Percentiles rank a stretch among this genome's conserved stretches.
Evolutionary conservation across 2,113 vertebrate species (phyloP).

Genomic region (Willisornis vidua): DNA sequence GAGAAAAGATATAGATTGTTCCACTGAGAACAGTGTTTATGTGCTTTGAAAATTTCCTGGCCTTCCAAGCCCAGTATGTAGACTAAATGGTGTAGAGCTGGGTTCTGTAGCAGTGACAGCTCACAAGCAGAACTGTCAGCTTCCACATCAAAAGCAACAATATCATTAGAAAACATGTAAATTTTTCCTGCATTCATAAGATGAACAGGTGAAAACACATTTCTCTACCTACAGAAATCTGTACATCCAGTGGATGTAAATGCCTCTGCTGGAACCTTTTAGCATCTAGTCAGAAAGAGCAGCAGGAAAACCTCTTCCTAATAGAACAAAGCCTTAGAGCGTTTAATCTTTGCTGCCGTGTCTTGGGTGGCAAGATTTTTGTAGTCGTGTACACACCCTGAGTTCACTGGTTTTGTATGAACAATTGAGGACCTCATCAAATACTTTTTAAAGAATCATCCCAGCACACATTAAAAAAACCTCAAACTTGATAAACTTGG

Average conservation of each 20-base stretch:
- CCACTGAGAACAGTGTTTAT: not conserved
- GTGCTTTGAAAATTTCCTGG: not conserved
- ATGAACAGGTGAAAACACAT: not conserved
- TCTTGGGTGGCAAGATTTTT: not conserved
- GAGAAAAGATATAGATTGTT: not conserved
- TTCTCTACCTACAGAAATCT: not conserved
- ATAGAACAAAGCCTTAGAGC: not conserved
- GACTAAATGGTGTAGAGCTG: not conserved
- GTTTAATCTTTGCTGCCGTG: not conserved
- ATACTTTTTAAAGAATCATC: not conserved
- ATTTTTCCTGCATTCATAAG: not conserved
- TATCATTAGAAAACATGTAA: not conserved
- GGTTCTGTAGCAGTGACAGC: not conserved
- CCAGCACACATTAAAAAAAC: not conserved
- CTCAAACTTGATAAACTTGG: not conserved
- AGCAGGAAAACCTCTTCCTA: not conserved
- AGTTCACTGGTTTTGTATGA: not conserved
- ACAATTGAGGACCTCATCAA: not conserved
- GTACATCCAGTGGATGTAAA: not conserved
- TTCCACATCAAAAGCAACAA: constrained; percentile 17
- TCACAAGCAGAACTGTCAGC: not conserved
- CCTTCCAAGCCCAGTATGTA: not conserved
- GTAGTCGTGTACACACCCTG: not conserved
- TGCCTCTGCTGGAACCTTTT: not conserved
- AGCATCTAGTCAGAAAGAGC: not conserved